Conservation (phyloP, 1,140 invertebrate genomes). For the Heliconius eleuchia region DNA sequence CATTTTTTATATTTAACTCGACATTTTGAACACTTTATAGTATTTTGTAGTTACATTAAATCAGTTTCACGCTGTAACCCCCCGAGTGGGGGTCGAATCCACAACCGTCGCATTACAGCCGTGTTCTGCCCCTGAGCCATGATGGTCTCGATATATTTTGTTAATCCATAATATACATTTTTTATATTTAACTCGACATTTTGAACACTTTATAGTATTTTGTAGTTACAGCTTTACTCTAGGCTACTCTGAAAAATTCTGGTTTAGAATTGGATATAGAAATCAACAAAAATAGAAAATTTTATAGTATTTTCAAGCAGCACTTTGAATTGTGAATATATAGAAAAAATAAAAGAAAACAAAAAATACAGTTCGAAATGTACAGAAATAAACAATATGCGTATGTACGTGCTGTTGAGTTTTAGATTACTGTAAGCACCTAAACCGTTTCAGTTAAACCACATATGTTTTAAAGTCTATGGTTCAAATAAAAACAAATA, state of each 20-base stretch:
- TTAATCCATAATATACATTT: too few relatives aligned
- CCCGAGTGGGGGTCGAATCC: too few relatives aligned
- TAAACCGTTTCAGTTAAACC: not conserved
- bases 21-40: not conserved
- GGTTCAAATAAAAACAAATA: not conserved
- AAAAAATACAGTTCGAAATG: not conserved
- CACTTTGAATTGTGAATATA: not conserved
- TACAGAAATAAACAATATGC: not conserved
- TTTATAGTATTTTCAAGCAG: not conserved
- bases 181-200: not conserved
- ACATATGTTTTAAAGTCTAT: not conserved
- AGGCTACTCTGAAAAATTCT: not conserved
- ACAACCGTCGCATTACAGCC: too few relatives aligned
- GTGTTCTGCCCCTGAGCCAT: too few relatives aligned
- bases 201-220: not conserved
- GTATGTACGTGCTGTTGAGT: not conserved
- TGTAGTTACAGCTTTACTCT: not conserved
- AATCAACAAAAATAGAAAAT: not conserved
- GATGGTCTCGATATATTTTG: too few relatives aligned
- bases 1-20: not conserved
- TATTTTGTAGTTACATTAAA: too few relatives aligned
- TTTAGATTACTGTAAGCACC: not conserved
- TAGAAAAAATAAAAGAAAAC: not conserved
- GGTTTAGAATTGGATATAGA: not conserved
- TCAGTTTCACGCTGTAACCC: too few relatives aligned